Conservation (phyloP, 2,797 vertebrate genomes). For the Urosaurus nigricauda region DNA sequence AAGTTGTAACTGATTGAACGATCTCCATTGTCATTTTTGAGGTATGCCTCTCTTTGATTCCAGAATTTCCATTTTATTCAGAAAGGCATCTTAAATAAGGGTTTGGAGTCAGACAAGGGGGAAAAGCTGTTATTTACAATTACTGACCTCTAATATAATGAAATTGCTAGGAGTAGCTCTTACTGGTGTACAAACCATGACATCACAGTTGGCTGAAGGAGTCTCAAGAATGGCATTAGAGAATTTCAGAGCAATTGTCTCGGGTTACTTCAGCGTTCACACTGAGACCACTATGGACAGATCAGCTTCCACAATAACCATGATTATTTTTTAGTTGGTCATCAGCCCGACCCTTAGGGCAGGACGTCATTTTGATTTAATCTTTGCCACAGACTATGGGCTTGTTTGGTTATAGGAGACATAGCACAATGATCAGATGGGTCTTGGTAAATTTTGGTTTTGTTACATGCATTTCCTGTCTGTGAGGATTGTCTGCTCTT, state of each 20-base stretch:
- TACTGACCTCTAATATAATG: not conserved
- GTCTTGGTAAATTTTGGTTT: too few relatives aligned
- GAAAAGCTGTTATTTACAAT: not conserved
- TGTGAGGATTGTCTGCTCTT: too few relatives aligned
- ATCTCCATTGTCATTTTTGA: not conserved
- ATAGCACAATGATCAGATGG: too few relatives aligned
- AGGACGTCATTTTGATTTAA: too few relatives aligned
- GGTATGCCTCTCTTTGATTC: not conserved
- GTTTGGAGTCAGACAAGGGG: not conserved
- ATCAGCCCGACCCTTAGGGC: too few relatives aligned
- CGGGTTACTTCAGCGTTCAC: not conserved
- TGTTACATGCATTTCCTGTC: too few relatives aligned
- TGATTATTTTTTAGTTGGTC: too few relatives aligned
- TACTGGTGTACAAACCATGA: not conserved
- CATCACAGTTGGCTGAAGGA: not conserved
- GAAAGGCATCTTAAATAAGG: not conserved
- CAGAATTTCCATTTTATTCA: not conserved
- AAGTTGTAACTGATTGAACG: not conserved
- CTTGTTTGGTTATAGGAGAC: too few relatives aligned
- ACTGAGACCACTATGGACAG: not conserved
- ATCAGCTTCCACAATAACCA: not conserved
- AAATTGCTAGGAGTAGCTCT: not conserved
- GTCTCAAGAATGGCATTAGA: not conserved
- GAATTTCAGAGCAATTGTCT: not conserved
- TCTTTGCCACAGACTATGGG: too few relatives aligned